A percentile compares a stretch with the other conserved stretches of the same genome.
Conservation (phyloP, 2,113 vertebrate species). For the Tricholaema leucomelas region DNA sequence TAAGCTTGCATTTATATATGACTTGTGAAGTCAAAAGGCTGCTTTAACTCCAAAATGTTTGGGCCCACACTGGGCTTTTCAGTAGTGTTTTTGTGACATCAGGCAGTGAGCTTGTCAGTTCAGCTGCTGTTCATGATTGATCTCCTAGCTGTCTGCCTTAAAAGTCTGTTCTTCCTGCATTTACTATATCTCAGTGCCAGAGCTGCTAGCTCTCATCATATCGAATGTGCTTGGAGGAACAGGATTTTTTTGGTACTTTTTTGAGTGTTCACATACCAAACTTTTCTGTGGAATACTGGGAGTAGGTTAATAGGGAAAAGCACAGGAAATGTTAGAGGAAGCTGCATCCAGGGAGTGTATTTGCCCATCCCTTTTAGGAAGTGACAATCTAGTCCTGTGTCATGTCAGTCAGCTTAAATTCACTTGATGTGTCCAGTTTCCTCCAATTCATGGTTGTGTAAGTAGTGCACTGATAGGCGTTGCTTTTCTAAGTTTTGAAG, state of each 20-base stretch:
- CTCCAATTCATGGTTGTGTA: conserved; percentile 75
- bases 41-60: neutral
- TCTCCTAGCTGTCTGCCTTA: neutral
- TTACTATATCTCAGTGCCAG: neutral
- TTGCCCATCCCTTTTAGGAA: conserved; percentile 73
- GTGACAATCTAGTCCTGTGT: conserved; percentile 69
- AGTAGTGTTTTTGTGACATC: neutral
- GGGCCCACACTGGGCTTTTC: neutral
- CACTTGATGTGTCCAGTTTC: conserved; percentile 72
- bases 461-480: conserved; percentile 68
- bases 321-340: conserved; percentile 74
- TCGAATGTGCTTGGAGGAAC: neutral
- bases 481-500: conserved; percentile 70
- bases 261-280: neutral
- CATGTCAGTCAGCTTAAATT: conserved; percentile 69
- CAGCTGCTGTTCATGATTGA: neutral
- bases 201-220: neutral
- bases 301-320: conserved; percentile 50
- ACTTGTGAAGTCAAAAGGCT: neutral
- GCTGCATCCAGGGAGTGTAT: conserved; percentile 76
- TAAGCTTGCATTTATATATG: neutral
- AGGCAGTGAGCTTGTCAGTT: neutral
- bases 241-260: neutral
- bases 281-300: neutral
- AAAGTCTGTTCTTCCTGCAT: neutral